Conservation (phyloP, 2,888 invertebrate genomes). For the Chymomyza amoena region DNA sequence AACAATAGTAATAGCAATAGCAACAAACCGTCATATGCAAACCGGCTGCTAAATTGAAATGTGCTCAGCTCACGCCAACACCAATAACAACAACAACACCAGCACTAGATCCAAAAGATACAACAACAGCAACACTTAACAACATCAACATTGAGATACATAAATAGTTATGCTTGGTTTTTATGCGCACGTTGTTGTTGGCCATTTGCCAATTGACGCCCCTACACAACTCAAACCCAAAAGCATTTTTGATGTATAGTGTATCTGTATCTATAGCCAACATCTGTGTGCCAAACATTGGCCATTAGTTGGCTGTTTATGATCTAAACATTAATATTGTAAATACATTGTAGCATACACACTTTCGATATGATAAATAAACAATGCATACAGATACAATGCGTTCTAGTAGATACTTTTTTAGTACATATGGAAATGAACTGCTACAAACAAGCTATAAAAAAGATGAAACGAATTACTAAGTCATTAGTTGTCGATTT, state of each 20-base stretch:
- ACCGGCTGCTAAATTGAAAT: conserved; percentile 64
- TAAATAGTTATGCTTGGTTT: conserved; percentile 27
- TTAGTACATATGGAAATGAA: too few species aligned
- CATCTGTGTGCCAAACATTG: background rate
- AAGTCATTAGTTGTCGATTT: too few species aligned
- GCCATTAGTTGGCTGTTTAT: background rate
- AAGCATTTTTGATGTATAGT: background rate
- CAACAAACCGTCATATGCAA: conserved; percentile 50
- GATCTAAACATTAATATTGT: background rate
- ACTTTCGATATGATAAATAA: background rate
- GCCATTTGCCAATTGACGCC: conserved; percentile 51
- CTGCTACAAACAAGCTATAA: too few species aligned
- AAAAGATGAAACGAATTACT: too few species aligned
- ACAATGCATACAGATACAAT: background rate
- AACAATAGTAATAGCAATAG: conserved; percentile 22
- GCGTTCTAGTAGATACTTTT: too few species aligned
- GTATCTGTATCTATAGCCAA: background rate
- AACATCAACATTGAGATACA: conserved; percentile 1
- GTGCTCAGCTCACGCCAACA: conserved; percentile 46
- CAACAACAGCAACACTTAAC: background rate
- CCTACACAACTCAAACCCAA: conserved; percentile 11
- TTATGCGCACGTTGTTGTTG: conserved; percentile 28
- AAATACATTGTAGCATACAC: background rate
- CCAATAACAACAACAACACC: background rate
- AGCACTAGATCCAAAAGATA: background rate